These are phyloP conservation scores for Meganola albula DNA, from an alignment of 2,888 invertebrate species.

Conservation along the genomic window DNA sequence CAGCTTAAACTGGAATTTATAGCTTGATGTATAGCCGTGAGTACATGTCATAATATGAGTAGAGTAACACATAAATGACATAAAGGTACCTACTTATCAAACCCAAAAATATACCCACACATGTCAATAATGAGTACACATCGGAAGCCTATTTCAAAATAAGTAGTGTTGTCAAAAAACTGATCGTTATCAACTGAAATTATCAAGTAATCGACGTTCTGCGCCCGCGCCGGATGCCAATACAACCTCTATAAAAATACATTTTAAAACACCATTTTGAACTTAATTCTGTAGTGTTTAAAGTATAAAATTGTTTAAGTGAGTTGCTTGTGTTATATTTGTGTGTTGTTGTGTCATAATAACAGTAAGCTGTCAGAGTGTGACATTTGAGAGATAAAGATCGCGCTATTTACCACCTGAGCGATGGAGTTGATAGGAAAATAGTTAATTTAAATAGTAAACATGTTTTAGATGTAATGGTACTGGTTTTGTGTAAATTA, in stretches of 20 bases:
- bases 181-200: conserved; percentile 66
- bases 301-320: conserved; percentile 17
- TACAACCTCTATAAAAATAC: conserved; percentile 38
- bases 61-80: too few species aligned
- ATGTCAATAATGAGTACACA: conserved; percentile 35
- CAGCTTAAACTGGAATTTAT: too few species aligned
- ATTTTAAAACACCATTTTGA: conserved; percentile 6
- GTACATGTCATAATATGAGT: too few species aligned
- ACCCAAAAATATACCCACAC: conserved; percentile 28
- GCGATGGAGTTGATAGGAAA: conserved; percentile 61
- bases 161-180: conserved; percentile 64
- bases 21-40: too few species aligned
- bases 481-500: conserved; percentile 25
- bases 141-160: conserved; percentile 41
- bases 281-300: conserved; percentile 19
- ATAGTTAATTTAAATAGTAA: conserved; percentile 54
- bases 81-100: conserved; percentile 26
- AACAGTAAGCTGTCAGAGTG: conserved; percentile 71
- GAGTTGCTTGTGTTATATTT: conserved; percentile 9
- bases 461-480: conserved; percentile 30
- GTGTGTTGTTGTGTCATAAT: conserved; percentile 52
- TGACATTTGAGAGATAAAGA: conserved; percentile 64
- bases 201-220: conserved; percentile 73
- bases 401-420: conserved; percentile 60
- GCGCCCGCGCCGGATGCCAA: conserved; percentile 71